These are phyloP conservation scores for Cantharis flavilabris DNA, from an alignment of 2,888 invertebrate genomes.

Conservation along the genomic window DNA sequence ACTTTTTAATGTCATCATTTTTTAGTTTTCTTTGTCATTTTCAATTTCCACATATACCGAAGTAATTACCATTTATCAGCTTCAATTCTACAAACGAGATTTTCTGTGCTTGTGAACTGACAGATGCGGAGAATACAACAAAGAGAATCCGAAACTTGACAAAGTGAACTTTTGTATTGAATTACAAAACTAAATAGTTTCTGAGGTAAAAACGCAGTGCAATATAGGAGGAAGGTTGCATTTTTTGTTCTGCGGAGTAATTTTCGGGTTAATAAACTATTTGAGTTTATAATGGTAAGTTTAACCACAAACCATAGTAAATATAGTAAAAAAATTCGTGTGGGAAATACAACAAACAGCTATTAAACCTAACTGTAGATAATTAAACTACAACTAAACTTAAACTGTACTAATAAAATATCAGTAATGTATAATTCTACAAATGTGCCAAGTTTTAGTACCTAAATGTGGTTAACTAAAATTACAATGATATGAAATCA, in stretches of 20 bases:
- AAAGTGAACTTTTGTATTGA: constrained; percentile 16
- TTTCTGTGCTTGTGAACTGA: constrained; percentile 2
- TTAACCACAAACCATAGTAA: not conserved
- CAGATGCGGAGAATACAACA: constrained; percentile 4
- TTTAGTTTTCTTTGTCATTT: not conserved
- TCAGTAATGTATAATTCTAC: not conserved
- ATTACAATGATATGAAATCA: not conserved
- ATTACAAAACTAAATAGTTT: constrained; percentile 14
- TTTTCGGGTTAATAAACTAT: not conserved
- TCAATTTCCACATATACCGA: constrained; percentile 7
- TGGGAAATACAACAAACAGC: not conserved
- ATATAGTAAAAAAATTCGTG: not conserved
- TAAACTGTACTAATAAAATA: not conserved
- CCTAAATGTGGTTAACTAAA: not conserved
- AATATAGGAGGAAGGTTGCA: not conserved
- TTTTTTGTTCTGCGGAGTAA: not conserved
- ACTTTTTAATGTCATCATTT: not conserved
- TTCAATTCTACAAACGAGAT: constrained; percentile 10
- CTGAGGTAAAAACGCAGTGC: not conserved
- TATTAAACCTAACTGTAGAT: not conserved
- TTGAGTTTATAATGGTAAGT: not conserved
- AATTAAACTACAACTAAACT: constrained; percentile 5
- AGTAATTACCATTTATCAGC: constrained; percentile 15
- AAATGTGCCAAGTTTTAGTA: not conserved
- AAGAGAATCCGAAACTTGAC: constrained; percentile 15